A percentile compares a stretch with the other conserved stretches of the same genome.
Evolutionary conservation across 1,140 invertebrate genomes (phyloP).

Genomic region (Daktulosphaira vitifoliae): DNA sequence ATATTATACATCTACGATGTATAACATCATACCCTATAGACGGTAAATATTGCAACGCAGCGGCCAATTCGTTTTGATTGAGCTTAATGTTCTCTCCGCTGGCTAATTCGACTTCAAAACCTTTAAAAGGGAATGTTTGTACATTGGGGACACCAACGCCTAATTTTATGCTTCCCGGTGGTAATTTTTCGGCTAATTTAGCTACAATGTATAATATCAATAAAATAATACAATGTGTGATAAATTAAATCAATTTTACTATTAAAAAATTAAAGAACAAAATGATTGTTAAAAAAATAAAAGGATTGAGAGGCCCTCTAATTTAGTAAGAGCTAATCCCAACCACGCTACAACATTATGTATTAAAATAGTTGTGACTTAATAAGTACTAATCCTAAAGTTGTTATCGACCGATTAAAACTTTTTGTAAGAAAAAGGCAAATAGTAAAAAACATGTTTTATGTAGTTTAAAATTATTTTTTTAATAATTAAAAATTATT

Average conservation of each 20-base stretch:
- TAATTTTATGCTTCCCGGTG: slow-evolving; percentile 58
- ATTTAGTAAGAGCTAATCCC: not conserved
- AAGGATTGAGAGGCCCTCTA: not conserved
- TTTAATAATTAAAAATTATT: too few relatives aligned
- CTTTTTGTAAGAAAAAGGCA: too few relatives aligned
- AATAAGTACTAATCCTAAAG: too few relatives aligned
- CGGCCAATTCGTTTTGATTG: slow-evolving; percentile 50
- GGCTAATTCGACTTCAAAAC: slow-evolving; percentile 54
- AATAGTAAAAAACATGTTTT: too few relatives aligned
- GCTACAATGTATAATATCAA: slow-evolving; percentile 45
- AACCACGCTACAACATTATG: not conserved
- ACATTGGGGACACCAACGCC: slow-evolving; percentile 72
- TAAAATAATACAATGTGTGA: too few relatives aligned
- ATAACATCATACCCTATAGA: slow-evolving; percentile 52
- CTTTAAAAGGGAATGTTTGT: slow-evolving; percentile 61
- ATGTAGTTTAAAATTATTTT: too few relatives aligned
- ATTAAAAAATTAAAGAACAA: not conserved
- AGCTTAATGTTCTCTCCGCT: slow-evolving; percentile 52
- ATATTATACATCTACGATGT: too few relatives aligned
- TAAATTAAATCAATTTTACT: slow-evolving; percentile 14
- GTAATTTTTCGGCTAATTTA: slow-evolving; percentile 54
- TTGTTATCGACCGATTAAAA: too few relatives aligned
- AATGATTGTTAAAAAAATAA: not conserved
- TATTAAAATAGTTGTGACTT: too few relatives aligned
- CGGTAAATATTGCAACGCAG: slow-evolving; percentile 63